Base-by-base conservation (phyloP, 2,888 invertebrate genomes). In the Lasioglossum calceatum region DNA sequence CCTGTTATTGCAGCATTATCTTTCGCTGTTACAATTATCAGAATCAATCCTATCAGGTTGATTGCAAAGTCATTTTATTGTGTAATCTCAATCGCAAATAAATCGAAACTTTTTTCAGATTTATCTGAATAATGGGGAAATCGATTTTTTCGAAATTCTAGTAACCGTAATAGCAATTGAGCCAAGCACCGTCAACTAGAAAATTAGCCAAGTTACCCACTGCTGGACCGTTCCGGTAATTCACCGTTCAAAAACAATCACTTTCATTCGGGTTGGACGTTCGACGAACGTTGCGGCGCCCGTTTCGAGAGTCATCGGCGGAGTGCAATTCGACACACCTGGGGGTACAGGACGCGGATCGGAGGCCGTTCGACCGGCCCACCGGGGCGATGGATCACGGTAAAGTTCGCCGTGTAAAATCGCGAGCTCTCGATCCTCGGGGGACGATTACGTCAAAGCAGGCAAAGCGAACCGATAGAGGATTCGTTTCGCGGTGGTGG, bases 121-220 rank as follows among this genome's bases (percentile, higher is more conserved):
- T 14, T 14, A 44, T 3, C 4, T 44, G 0, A 0, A 0, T 12
- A 44, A 3, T 0, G 12, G 0, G 44, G 0, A 12, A 14, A 44
- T 44, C 44, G 42, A 12, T 12, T 12, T 12, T 42, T 42, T 12
- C 12, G 12, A 12, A 44, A 44, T 14, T 44, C 12, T 14, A 12
- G 44, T 44, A 44, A 12, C 2, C 12, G 42, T 42, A 42, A 12
- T 2, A 42, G 10, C 42, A 16, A 16, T 47, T 47, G 4, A 47
- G 47, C 14, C 44, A 14, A 47, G 44, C 44, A 0, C 47, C 16
- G 54, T 54, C 8, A 23, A 23, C 23, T 8, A 54, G 23, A 2
- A 54, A 54, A 54, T n/a, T 23, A 54, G 54, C 23, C 10, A 54
- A 10, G 54, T 23, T 23, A 23, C 8, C 23, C 54, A 23, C 23